A percentile compares a stretch with the other conserved stretches of the same genome.
These are phyloP conservation scores for rabbit (Oryctolagus cuniculus) DNA, from an alignment of 2,113 vertebrate species.

Conservation along the genomic window DNA sequence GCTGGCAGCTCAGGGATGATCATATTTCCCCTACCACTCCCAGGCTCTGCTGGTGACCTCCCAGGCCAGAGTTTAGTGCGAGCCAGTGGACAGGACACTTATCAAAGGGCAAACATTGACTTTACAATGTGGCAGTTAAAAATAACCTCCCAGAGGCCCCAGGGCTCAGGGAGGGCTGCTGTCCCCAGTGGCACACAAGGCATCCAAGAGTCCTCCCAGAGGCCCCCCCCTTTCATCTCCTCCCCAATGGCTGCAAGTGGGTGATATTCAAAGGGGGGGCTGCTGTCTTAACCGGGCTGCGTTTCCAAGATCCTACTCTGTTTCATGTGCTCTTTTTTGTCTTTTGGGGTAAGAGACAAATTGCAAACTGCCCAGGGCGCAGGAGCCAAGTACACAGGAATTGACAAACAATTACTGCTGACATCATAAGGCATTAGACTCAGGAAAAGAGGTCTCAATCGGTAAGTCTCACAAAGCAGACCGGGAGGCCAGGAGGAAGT, in stretches of 20 bases:
- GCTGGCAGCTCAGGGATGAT: constrained; percentile 51
- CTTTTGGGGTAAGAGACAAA: not conserved
- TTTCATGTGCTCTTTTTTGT: not conserved
- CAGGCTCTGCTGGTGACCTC: not conserved
- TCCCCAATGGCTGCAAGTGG: not conserved
- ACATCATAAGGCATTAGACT: not conserved
- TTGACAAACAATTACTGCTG: not conserved
- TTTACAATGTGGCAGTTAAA: constrained; percentile 80
- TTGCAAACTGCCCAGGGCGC: not conserved
- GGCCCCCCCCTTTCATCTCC: constrained; percentile 41
- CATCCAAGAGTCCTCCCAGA: not conserved
- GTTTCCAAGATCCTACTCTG: not conserved
- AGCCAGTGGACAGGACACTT: constrained; percentile 52
- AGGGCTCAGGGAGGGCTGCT: constrained; percentile 47
- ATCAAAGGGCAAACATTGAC: constrained; percentile 84
- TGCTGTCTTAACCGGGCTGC: not conserved
- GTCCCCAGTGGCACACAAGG: not conserved
- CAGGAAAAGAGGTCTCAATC: not conserved
- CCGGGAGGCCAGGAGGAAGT: not conserved
- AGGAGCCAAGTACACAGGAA: not conserved
- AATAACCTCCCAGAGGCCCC: constrained; percentile 74
- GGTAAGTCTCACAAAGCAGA: not conserved
- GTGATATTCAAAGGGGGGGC: not conserved
- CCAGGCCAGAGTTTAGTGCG: constrained; percentile 73
- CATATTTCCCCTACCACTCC: constrained; percentile 50